Conservation (phyloP, 2,888 invertebrate species). For the Cantharis lateralis region DNA sequence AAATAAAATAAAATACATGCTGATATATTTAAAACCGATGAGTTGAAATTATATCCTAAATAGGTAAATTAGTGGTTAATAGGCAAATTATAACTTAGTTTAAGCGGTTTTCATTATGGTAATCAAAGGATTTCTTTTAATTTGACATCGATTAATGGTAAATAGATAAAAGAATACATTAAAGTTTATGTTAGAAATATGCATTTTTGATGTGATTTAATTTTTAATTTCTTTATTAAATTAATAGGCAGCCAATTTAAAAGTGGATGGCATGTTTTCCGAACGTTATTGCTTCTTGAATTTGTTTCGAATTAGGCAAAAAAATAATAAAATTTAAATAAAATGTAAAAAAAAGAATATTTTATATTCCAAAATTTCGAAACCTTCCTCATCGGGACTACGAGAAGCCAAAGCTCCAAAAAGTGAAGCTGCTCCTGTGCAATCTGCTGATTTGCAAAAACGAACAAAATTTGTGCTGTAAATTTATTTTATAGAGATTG, state of each 20-base stretch:
- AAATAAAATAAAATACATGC: conserved; percentile 8
- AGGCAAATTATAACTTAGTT: conserved; percentile 18
- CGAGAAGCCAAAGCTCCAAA: too few species aligned
- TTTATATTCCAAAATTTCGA: too few species aligned
- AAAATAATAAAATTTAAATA: neutral
- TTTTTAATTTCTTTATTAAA: neutral
- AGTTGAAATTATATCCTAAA: conserved; percentile 10
- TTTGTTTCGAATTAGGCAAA: neutral
- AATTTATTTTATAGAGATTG: conserved; percentile 2
- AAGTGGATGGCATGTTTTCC: neutral
- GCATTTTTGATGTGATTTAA: neutral
- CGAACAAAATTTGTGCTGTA: neutral
- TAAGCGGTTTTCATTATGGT: conserved; percentile 3
- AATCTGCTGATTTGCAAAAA: too few species aligned
- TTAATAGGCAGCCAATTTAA: neutral
- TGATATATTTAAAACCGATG: conserved; percentile 12
- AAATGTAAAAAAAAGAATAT: neutral
- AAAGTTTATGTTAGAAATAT: neutral
- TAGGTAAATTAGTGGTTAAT: conserved; percentile 6
- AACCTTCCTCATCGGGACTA: too few species aligned
- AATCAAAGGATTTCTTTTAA: conserved; percentile 11
- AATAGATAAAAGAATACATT: neutral
- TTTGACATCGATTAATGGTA: conserved; percentile 1
- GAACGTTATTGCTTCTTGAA: neutral
- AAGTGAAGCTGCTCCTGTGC: too few species aligned